These are phyloP conservation scores for Xanthia togata DNA, from an alignment of 2,888 invertebrate species.

Conservation along the genomic window DNA sequence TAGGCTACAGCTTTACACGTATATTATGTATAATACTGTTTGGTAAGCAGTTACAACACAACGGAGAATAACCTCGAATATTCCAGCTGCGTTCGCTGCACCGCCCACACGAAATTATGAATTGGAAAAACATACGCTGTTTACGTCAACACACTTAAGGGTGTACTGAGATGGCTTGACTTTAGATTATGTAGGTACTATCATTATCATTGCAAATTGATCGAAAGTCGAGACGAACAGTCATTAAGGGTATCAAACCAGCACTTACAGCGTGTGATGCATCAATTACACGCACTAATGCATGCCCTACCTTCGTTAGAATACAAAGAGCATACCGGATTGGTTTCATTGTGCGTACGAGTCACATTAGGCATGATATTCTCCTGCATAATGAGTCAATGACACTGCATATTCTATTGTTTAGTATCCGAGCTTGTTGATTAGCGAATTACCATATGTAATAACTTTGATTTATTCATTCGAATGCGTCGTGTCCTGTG, in stretches of 20 bases:
- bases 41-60: conserved; percentile 58
- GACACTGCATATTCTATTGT: conserved; percentile 78
- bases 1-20: conserved; percentile 51
- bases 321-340: conserved; percentile 82
- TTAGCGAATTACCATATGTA: conserved; percentile 57
- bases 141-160: conserved; percentile 19
- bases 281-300: conserved; percentile 82
- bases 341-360: conserved; percentile 78
- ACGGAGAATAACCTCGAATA: conserved; percentile 58
- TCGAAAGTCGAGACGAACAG: conserved; percentile 53
- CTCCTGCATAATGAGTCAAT: conserved; percentile 69
- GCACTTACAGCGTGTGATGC: conserved; percentile 70
- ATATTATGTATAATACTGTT: conserved; percentile 54
- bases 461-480: conserved; percentile 54
- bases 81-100: conserved; percentile 54
- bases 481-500: conserved; percentile 32
- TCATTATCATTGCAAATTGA: conserved; percentile 59
- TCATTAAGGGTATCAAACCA: conserved; percentile 54
- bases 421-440: conserved; percentile 61
- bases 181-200: conserved; percentile 31
- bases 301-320: conserved; percentile 82
- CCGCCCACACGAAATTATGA: conserved; percentile 46
- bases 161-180: conserved; percentile 11
- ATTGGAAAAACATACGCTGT: conserved; percentile 51
- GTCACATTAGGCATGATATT: conserved; percentile 72